These are phyloP conservation scores for Micoletzkya japonica DNA, from an alignment of 2,888 invertebrate species.

Conservation along the genomic window DNA sequence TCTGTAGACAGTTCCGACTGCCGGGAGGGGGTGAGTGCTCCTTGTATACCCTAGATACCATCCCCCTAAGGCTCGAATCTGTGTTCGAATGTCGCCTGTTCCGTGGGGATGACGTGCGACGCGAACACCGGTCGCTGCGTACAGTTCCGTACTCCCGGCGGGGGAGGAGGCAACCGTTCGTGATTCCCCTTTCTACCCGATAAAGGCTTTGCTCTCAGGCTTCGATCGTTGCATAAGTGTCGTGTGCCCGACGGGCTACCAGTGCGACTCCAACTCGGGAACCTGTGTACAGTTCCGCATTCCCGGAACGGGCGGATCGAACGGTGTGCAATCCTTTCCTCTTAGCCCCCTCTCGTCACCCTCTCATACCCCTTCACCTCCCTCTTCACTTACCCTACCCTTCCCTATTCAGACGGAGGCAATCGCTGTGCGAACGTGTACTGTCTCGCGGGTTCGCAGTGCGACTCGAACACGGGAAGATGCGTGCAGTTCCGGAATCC, in stretches of 20 bases:
- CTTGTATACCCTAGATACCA: too few species aligned
- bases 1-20: conserved; percentile 21
- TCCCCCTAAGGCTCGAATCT: too few species aligned
- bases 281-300: conserved; percentile 21
- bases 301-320: conserved; percentile 4
- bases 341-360: not conserved
- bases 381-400: not conserved
- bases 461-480: conserved; percentile 22
- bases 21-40: conserved; percentile 9
- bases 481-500: conserved; percentile 27
- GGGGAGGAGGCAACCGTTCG: conserved; percentile 1
- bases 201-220: not conserved
- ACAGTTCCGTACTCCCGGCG: conserved; percentile 22
- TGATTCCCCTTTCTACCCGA: not conserved
- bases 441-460: conserved; percentile 11
- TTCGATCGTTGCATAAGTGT: conserved; percentile 5
- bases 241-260: conserved; percentile 6
- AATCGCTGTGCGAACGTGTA: conserved; percentile 20
- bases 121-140: conserved; percentile 21
- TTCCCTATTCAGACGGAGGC: not conserved
- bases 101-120: conserved; percentile 20
- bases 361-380: not conserved
- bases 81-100: not conserved
- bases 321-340: not conserved
- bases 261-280: conserved; percentile 18